These are phyloP conservation scores for Orthosia cruda DNA, from an alignment of 2,888 invertebrate species.

Conservation along the genomic window DNA sequence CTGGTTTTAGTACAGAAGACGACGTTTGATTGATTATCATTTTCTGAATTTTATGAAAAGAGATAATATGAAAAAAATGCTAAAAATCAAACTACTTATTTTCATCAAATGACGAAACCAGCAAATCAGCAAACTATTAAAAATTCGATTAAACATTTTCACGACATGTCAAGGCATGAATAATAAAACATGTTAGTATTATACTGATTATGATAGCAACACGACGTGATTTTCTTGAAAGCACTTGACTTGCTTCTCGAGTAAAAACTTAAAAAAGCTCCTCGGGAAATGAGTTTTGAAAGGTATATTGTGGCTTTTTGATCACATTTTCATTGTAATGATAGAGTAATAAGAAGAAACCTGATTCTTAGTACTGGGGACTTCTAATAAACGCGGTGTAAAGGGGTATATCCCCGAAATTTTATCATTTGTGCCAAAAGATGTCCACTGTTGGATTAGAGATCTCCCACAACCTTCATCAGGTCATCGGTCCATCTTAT, in stretches of 20 bases:
- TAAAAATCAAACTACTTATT: neutral
- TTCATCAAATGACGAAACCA: neutral
- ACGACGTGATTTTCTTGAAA: slow-evolving; percentile 17
- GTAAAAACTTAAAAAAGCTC: slow-evolving; percentile 16
- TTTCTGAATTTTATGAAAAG: neutral
- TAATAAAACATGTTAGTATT: neutral
- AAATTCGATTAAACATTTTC: neutral
- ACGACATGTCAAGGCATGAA: neutral
- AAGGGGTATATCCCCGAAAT: too few relatives aligned
- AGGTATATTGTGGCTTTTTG: neutral
- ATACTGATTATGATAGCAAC: neutral
- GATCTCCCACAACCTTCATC: too few relatives aligned
- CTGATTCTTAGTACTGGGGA: too few relatives aligned
- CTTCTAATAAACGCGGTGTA: too few relatives aligned
- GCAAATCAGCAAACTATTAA: too few relatives aligned
- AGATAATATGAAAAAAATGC: neutral
- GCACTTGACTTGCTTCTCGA: neutral
- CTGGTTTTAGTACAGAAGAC: neutral
- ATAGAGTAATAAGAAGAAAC: neutral
- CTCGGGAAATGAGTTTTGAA: slow-evolving; percentile 32
- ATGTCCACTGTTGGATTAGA: too few relatives aligned
- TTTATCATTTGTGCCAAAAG: too few relatives aligned
- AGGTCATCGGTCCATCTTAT: too few relatives aligned
- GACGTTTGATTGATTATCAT: neutral
- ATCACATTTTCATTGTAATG: slow-evolving; percentile 13